A percentile compares a stretch with the other conserved stretches of the same genome.
Conservation (phyloP, 2,113 vertebrate genomes). For the Epinephelus fuscoguttatus region DNA sequence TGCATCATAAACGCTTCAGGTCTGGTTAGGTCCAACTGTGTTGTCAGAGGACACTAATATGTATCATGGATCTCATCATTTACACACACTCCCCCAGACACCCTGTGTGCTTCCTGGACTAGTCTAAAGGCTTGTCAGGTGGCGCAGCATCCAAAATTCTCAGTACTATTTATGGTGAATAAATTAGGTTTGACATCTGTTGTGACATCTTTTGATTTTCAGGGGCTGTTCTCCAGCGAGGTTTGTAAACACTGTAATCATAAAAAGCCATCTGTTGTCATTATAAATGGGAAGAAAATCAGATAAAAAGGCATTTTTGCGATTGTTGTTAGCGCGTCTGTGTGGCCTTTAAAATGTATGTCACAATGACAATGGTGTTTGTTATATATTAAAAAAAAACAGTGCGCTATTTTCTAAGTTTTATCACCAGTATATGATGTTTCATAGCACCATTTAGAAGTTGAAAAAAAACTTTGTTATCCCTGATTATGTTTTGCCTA, state of each 20-base stretch:
- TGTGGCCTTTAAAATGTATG: neutral
- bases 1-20: neutral
- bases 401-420: neutral
- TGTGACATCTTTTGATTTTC: slow-evolving; percentile 5
- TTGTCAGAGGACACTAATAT: neutral
- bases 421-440: slow-evolving; percentile 15
- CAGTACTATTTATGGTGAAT: neutral
- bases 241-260: neutral
- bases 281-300: neutral
- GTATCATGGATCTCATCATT: neutral
- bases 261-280: neutral
- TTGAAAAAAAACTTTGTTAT: neutral
- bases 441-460: slow-evolving; percentile 13
- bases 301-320: neutral
- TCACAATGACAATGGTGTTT: neutral
- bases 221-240: neutral
- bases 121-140: neutral
- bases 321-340: neutral
- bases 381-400: neutral
- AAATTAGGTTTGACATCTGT: neutral
- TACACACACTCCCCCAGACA: neutral
- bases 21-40: neutral
- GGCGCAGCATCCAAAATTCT: neutral
- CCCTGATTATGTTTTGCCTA: slow-evolving; percentile 44
- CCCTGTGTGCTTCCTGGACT: neutral